These are phyloP conservation scores for Epizoanthus illoricatus DNA, from an alignment of 92 coral and sea anemone genomes.

Conservation along the genomic window DNA sequence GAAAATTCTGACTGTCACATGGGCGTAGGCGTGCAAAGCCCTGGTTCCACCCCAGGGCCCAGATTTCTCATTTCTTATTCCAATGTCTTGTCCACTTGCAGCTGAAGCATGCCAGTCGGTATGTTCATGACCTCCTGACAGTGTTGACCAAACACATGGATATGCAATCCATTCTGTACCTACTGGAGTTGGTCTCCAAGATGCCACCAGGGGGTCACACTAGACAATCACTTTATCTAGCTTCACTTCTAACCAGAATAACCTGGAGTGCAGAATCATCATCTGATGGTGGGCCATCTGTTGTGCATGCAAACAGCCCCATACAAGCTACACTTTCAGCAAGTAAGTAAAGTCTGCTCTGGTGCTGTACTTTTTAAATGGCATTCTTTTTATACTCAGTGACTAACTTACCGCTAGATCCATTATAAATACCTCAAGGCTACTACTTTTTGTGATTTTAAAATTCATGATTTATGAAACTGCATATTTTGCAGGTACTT, in stretches of 20 bases:
- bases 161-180: slow-evolving; percentile 83
- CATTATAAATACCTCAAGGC: too few relatives aligned
- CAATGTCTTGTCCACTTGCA: slow-evolving; percentile 29
- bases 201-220: slow-evolving; percentile 85
- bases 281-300: slow-evolving; percentile 57
- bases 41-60: too few relatives aligned
- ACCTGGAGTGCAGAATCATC: slow-evolving; percentile 92
- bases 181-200: slow-evolving; percentile 85
- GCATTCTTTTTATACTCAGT: background rate
- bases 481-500: too few relatives aligned
- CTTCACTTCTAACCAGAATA: slow-evolving; percentile 83
- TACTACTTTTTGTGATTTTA: too few relatives aligned
- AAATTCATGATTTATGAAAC: too few relatives aligned
- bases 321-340: slow-evolving; percentile 73
- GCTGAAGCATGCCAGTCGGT: slow-evolving; percentile 99
- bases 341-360: slow-evolving; percentile 36
- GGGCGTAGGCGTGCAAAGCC: too few relatives aligned
- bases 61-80: background rate
- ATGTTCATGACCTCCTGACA: slow-evolving; percentile 93
- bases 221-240: slow-evolving; percentile 91
- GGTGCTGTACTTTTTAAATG: background rate
- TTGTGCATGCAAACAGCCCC: slow-evolving; percentile 73
- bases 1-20: too few relatives aligned
- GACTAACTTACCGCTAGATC: background rate
- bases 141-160: slow-evolving; percentile 94